A percentile compares a stretch with the other conserved stretches of the same genome.
phyloP scores from a whole-genome alignment of 1,140 invertebrate genomes.

The Nebria ingens region DNA sequence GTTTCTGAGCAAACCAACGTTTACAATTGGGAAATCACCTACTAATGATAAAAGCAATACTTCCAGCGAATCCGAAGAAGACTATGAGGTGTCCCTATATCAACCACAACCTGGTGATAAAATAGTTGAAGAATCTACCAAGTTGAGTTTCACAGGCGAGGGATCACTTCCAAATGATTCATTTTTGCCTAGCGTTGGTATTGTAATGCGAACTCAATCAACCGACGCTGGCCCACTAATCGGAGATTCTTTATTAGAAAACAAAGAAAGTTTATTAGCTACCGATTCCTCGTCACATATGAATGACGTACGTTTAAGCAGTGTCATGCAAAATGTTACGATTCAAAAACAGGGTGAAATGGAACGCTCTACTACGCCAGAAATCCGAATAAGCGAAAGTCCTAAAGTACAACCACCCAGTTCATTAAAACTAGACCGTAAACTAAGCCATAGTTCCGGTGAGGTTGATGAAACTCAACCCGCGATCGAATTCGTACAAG shows the following conservation, averaged over 20 bases:
- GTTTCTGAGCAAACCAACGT: slow-evolving; percentile 38
- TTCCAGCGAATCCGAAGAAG: slow-evolving; percentile 39
- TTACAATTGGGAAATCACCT: slow-evolving; percentile 36
- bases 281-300: slow-evolving; percentile 33
- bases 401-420: slow-evolving; percentile 40
- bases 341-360: slow-evolving; percentile 35
- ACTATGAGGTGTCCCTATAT: slow-evolving; percentile 40
- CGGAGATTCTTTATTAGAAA: slow-evolving; percentile 26
- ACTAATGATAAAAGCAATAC: slow-evolving; percentile 21
- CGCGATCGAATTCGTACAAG: neutral
- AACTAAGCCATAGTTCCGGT: slow-evolving; percentile 56
- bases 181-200: slow-evolving; percentile 52
- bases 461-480: slow-evolving; percentile 40
- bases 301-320: slow-evolving; percentile 37
- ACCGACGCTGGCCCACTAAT: slow-evolving; percentile 17
- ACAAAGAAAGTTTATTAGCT: slow-evolving; percentile 33
- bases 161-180: slow-evolving; percentile 16
- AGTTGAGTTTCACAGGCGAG: slow-evolving; percentile 26
- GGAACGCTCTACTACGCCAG: slow-evolving; percentile 40
- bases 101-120: slow-evolving; percentile 27
- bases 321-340: slow-evolving; percentile 44
- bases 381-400: slow-evolving; percentile 46
- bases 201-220: slow-evolving; percentile 44
- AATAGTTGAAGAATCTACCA: slow-evolving; percentile 13
- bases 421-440: slow-evolving; percentile 44